Evolutionary conservation across 1,140 invertebrate species (phyloP).

Genomic region (Stegodyphus mimosarum): DNA sequence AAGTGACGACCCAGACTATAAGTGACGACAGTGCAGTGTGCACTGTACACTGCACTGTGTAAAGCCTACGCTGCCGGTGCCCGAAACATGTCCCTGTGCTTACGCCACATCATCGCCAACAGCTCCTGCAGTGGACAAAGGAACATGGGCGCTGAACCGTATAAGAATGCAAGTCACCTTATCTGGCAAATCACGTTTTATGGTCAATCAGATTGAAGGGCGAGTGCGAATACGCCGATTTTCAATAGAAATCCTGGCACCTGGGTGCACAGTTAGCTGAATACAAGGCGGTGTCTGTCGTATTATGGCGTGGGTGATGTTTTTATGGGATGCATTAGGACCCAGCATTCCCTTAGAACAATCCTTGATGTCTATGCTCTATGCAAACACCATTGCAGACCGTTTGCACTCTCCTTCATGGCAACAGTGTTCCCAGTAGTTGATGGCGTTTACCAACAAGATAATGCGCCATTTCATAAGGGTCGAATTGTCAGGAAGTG

Average conservation of each 20-base stretch:
- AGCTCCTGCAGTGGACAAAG: not conserved
- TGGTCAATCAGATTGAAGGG: not conserved
- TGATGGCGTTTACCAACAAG: not conserved
- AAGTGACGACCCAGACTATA: not conserved
- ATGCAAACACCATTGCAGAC: not conserved
- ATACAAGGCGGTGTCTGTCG: not conserved
- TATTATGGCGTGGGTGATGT: not conserved
- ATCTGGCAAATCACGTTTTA: not conserved
- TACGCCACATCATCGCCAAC: not conserved
- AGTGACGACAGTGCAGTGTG: not conserved
- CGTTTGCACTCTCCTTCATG: not conserved
- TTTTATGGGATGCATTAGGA: not conserved
- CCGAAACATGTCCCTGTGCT: not conserved
- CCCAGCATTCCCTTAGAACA: not conserved
- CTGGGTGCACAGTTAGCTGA: not conserved
- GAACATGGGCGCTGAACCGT: not conserved
- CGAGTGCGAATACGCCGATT: not conserved
- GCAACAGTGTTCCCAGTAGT: not conserved
- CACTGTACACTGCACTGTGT: not conserved
- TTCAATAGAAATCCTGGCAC: not conserved
- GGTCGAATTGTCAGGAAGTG: not conserved
- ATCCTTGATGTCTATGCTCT: not conserved
- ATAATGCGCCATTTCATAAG: not conserved
- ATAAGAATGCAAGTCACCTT: not conserved
- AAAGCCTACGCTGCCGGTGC: not conserved